These are phyloP conservation scores for Cricetomys ansorgei DNA, from an alignment of 2,113 vertebrate species.

Conservation along the genomic window DNA sequence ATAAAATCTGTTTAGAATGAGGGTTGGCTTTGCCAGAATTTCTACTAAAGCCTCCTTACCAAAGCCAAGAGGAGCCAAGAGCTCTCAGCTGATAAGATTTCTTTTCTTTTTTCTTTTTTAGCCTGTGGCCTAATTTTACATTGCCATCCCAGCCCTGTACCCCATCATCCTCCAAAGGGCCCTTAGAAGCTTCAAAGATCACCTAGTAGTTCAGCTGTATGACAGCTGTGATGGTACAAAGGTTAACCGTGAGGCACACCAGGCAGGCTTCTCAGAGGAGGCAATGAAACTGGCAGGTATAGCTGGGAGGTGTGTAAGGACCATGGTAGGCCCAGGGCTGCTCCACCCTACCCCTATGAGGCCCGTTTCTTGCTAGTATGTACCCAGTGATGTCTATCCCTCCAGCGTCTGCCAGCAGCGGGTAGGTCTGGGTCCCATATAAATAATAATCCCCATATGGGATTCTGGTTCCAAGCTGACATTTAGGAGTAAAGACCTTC, in stretches of 20 bases:
- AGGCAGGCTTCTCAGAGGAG: neutral
- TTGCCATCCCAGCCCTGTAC: neutral
- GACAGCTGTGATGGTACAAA: neutral
- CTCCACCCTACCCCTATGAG: neutral
- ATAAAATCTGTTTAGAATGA: neutral
- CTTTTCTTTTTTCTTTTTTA: neutral
- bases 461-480: neutral
- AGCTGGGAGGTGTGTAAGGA: neutral
- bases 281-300: neutral
- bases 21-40: neutral
- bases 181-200: fast-evolving
- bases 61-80: neutral
- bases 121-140: fast-evolving
- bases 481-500: neutral
- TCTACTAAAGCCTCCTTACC: neutral
- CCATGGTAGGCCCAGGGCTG: too few relatives aligned
- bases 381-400: neutral
- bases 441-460: fast-evolving
- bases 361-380: neutral
- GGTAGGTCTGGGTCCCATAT: neutral
- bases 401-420: neutral
- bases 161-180: neutral
- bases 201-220: neutral
- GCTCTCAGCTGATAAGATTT: fast-evolving
- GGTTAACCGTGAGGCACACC: fast-evolving